phyloP scores from a whole-genome alignment of 2,797 vertebrate species.

The Danio choprae region DNA sequence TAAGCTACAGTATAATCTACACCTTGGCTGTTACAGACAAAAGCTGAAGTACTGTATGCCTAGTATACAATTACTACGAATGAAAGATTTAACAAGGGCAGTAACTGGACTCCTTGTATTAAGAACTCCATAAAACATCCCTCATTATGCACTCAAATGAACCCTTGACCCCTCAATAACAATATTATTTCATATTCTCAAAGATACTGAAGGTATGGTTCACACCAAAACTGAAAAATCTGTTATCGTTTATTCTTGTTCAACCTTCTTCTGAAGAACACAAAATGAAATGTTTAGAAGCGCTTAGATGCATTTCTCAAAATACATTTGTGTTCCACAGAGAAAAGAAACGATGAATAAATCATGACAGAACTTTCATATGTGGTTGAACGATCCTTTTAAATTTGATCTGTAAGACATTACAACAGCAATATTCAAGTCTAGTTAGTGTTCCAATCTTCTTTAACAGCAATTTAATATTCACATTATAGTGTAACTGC shows the following conservation, averaged over 20 bases:
- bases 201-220: background rate
- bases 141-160: slow-evolving; percentile 1
- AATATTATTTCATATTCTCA: background rate
- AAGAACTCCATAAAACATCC: background rate
- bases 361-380: background rate
- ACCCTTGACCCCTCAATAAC: background rate
- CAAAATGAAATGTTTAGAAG: background rate
- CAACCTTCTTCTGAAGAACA: background rate
- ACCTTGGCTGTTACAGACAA: slow-evolving; percentile 29
- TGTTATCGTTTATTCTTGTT: background rate
- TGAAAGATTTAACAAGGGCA: slow-evolving; percentile 5
- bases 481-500: slow-evolving; percentile 9
- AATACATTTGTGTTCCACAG: background rate
- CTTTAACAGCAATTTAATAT: slow-evolving; percentile 23
- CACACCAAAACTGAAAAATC: background rate
- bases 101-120: slow-evolving; percentile 24
- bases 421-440: background rate
- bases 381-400: background rate
- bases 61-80: slow-evolving; percentile 4
- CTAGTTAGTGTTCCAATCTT: slow-evolving; percentile 30
- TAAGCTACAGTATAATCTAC: background rate
- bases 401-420: background rate
- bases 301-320: background rate
- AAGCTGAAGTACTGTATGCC: slow-evolving; percentile 4
- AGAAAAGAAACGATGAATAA: background rate